Percentiles rank a stretch among this genome's conserved stretches.
These are phyloP conservation scores for Tringa solitaria DNA, from an alignment of 2,113 vertebrate species.

Conservation along the genomic window DNA sequence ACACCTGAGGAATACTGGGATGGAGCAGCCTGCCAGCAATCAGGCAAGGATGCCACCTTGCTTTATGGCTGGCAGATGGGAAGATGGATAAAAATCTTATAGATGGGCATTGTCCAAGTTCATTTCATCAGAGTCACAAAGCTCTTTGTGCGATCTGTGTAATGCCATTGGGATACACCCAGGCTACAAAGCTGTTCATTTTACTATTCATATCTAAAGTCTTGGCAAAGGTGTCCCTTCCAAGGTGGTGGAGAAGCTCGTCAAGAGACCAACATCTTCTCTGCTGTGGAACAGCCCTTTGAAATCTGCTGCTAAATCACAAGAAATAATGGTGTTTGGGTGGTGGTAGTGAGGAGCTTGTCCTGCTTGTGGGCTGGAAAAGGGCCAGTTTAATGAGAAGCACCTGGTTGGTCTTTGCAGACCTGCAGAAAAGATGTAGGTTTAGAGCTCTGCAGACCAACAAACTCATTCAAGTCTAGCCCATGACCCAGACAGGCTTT, in stretches of 20 bases:
- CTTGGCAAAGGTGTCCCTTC: neutral
- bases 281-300: neutral
- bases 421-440: accelerated
- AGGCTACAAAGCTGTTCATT: neutral
- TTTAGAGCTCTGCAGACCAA: neutral
- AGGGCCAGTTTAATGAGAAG: neutral
- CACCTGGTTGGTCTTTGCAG: neutral
- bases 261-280: neutral
- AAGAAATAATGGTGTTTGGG: neutral
- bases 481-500: neutral
- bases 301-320: neutral
- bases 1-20: neutral
- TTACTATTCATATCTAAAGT: neutral
- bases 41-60: neutral
- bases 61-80: neutral
- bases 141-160: neutral
- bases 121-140: neutral
- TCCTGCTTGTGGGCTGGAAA: neutral
- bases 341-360: neutral
- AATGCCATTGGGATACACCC: neutral
- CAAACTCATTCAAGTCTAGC: accelerated
- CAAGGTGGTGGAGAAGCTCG: neutral
- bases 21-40: neutral
- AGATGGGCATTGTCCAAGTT: neutral
- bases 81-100: neutral